Conservation (phyloP, 1,140 invertebrate genomes). For the Pentalonia nigronervosa region DNA sequence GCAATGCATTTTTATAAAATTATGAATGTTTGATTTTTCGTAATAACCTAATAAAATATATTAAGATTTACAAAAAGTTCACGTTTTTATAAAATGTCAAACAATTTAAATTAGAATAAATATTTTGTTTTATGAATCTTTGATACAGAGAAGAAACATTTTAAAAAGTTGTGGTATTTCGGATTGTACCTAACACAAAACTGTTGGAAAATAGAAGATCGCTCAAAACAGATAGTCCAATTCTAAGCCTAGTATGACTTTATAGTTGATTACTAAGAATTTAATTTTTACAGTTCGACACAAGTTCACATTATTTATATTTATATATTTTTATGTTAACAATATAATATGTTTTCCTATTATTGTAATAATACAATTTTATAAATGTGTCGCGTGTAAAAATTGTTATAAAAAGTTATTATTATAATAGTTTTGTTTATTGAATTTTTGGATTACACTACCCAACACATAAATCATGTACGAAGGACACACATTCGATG, state of each 20-base stretch:
- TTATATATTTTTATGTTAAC: background rate
- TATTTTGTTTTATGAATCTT: background rate
- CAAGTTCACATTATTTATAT: background rate
- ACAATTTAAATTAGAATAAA: background rate
- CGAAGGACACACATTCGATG: constrained; percentile 50
- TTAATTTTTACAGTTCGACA: background rate
- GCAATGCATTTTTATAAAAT: background rate
- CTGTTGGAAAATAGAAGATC: background rate
- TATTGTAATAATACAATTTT: background rate
- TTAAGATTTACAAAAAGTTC: background rate
- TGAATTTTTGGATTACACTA: background rate
- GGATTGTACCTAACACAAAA: background rate
- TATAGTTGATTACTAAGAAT: background rate
- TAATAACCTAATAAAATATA: background rate
- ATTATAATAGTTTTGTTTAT: constrained; percentile 26
- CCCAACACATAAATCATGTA: constrained; percentile 17
- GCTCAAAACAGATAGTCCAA: background rate
- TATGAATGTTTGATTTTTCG: background rate
- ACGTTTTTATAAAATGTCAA: background rate
- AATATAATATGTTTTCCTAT: background rate
- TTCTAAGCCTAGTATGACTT: background rate
- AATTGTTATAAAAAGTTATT: background rate
- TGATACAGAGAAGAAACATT: background rate
- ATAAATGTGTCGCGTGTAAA: background rate
- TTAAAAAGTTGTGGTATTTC: background rate